Conservation (phyloP, 2,113 vertebrate species). For the Micromys minutus region DNA sequence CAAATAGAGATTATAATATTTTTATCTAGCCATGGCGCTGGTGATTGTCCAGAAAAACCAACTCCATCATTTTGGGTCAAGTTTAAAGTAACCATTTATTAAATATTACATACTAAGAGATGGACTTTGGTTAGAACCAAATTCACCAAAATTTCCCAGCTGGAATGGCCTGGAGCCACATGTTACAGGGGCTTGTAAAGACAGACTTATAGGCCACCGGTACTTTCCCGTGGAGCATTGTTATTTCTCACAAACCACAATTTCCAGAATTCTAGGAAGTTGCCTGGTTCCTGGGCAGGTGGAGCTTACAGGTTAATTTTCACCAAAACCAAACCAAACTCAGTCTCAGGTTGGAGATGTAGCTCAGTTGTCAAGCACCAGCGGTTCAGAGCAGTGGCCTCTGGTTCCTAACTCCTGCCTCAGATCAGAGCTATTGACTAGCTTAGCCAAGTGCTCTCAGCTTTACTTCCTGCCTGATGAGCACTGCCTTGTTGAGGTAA, state of each 20-base stretch:
- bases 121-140: not conserved
- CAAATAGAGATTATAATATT: too few species aligned
- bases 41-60: not conserved
- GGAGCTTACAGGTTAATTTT: not conserved
- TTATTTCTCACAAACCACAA: not conserved
- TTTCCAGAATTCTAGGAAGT: not conserved
- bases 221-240: not conserved
- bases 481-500: not conserved
- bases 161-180: not conserved
- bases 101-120: not conserved
- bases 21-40: too few species aligned
- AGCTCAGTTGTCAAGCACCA: not conserved
- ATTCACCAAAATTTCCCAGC: not conserved
- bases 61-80: not conserved
- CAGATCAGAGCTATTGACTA: too few species aligned
- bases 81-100: not conserved
- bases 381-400: not conserved
- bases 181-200: not conserved
- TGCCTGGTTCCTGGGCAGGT: not conserved
- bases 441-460: not conserved
- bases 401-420: not conserved
- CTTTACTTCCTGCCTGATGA: not conserved
- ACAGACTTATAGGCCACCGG: not conserved
- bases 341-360: not conserved
- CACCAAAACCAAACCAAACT: not conserved